phyloP scores from a whole-genome alignment of 30 jellyfish, hydroid and myxozoan genomes.

The Aurelia sp. region DNA sequence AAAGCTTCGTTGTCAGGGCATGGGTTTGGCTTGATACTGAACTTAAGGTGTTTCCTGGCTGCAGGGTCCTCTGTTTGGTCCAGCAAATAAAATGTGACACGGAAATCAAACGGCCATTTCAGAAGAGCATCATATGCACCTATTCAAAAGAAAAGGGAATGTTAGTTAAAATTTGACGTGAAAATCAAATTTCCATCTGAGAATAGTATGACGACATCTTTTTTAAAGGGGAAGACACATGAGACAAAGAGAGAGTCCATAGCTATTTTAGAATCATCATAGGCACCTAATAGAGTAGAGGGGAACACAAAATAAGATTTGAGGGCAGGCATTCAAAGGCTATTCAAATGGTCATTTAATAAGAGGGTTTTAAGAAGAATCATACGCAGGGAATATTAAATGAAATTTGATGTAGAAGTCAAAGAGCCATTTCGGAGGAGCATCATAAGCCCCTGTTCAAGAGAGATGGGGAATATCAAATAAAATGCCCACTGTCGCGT shows the following conservation, averaged over 20 bases:
- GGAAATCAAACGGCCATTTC: constrained; percentile 97
- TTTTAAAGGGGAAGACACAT: constrained; percentile 31
- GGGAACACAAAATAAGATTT: constrained; percentile 85
- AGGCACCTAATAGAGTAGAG: constrained; percentile 69
- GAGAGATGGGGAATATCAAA: constrained; percentile 55
- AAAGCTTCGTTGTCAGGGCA: constrained; percentile 94
- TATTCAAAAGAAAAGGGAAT: constrained; percentile 38
- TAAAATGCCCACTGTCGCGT: constrained; percentile 94
- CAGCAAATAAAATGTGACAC: constrained; percentile 91
- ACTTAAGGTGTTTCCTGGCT: constrained; percentile 83
- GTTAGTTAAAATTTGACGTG: constrained; percentile 89
- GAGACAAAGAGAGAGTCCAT: constrained; percentile 37
- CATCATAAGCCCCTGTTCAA: constrained; percentile 88
- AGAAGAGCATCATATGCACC: constrained; percentile 96
- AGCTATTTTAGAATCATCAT: constrained; percentile 97
- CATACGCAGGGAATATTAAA: constrained; percentile 86
- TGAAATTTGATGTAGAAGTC: constrained; percentile 89
- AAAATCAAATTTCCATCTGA: constrained; percentile 94
- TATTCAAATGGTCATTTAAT: constrained; percentile 95
- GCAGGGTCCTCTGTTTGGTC: constrained; percentile 86
- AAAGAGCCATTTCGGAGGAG: constrained; percentile 94
- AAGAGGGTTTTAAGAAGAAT: constrained; percentile 48
- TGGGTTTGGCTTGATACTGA: constrained; percentile 98
- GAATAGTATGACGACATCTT: constrained; percentile 90
- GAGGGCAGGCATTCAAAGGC: constrained; percentile 46